Evolutionary conservation across 1,140 invertebrate genomes (phyloP).

Genomic region (Phocides pigmalion): DNA sequence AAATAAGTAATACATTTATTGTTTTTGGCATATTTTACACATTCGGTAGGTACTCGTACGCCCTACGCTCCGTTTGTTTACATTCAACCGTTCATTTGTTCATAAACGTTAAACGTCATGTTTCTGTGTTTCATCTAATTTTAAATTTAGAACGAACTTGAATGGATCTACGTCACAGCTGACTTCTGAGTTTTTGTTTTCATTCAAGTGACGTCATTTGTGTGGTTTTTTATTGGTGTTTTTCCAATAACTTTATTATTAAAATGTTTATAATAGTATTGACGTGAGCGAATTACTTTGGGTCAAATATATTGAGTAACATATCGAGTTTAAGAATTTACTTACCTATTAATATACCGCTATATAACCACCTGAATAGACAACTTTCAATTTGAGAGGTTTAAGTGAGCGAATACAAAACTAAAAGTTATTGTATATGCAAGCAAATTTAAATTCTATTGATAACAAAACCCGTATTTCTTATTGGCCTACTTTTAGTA

Average conservation of each 20-base stretch:
- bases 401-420: too few relatives aligned
- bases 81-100: conserved; percentile 10
- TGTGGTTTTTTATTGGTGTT: conserved; percentile 12
- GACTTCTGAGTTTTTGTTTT: conserved; percentile 39
- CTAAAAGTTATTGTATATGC: too few relatives aligned
- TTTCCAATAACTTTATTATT: conserved; percentile 20
- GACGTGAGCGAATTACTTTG: conserved; percentile 37
- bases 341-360: too few relatives aligned
- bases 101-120: conserved; percentile 19
- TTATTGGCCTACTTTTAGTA: too few relatives aligned
- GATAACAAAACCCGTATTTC: too few relatives aligned
- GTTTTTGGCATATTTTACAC: not conserved
- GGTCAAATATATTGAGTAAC: conserved; percentile 1
- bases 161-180: conserved; percentile 51
- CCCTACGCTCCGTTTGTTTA: conserved; percentile 24
- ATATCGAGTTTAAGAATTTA: too few relatives aligned
- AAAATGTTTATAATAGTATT: conserved; percentile 39
- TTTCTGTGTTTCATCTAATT: conserved; percentile 28
- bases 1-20: too few relatives aligned
- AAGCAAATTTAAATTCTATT: too few relatives aligned
- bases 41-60: not conserved
- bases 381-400: too few relatives aligned
- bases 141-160: conserved; percentile 48
- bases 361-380: too few relatives aligned
- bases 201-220: conserved; percentile 33